A percentile compares a stretch with the other conserved stretches of the same genome.
phyloP scores from a whole-genome alignment of 1,140 invertebrate species.

The Orchesella cincta region DNA sequence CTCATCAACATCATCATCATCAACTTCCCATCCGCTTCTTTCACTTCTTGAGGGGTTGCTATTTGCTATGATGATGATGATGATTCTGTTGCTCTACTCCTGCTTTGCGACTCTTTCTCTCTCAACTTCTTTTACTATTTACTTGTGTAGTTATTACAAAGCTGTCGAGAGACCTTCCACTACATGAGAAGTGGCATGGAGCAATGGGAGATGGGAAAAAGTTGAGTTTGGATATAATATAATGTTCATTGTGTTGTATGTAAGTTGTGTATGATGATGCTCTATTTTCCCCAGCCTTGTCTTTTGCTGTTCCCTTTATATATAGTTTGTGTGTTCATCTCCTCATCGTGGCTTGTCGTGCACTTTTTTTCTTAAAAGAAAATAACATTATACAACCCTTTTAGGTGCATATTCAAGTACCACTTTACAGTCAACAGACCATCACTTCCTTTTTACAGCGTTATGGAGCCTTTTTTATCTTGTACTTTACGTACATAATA shows the following conservation, averaged over 20 bases:
- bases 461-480: no score
- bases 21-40: conserved; percentile 3
- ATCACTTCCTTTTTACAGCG: conserved; percentile 24
- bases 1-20: not conserved
- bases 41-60: conserved; percentile 20
- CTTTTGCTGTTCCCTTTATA: not conserved
- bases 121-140: not conserved
- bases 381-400: conserved; percentile 24
- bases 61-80: conserved; percentile 4
- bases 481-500: no score
- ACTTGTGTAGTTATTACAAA: not conserved
- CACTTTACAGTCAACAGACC: conserved; percentile 29
- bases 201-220: conserved; percentile 25
- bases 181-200: conserved; percentile 21
- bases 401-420: conserved; percentile 20
- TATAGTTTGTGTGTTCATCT: not conserved
- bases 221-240: not conserved
- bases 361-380: not conserved
- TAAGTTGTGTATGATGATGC: not conserved
- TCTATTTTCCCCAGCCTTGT: conserved; percentile 1
- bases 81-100: not conserved
- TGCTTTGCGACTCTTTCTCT: conserved; percentile 5
- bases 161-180: conserved; percentile 22
- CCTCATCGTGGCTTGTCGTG: not conserved
- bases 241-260: not conserved